Base-by-base conservation (phyloP, 2,113 vertebrate genomes). In the Bos taurus region DNA sequence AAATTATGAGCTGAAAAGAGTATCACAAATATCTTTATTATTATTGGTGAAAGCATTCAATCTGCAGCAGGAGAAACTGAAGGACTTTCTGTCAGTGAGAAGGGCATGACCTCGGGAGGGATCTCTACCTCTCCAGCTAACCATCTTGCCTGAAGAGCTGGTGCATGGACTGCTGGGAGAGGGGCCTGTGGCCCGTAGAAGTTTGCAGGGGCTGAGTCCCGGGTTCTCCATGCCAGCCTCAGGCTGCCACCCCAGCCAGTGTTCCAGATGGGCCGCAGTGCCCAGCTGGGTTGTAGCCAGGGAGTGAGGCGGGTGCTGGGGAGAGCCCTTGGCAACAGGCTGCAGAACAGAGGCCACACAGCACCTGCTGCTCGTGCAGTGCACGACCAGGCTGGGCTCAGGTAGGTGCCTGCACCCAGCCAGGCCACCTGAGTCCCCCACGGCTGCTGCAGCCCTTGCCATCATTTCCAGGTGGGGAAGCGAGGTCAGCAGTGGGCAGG, bases 261-360 rank as follows among this genome's bases (percentile, higher is more conserved):
- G 16, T 54, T 88, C 97, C 94, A 97, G 95, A 95, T 92, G 89
- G 96, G 89, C 84, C 21, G 23, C 25, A 83, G 93, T 0, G 12
- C 46, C 83, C 57, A 83, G 81, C 89, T 97, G 92, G 84, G 97
- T 43, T 5, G 0, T 50, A 82, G 92, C 97, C 97, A 93, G 81
- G 48, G 81, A 87, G 82, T 0, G 15, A 86, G 40, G 84, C 0
- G 6, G 80, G 62, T 64, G 78, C 23, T 3, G 3, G 59, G 80
- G 59, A 80, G 74, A 46, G 25, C 64, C 85, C 67, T 74, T 21
- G 26, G 84, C 0, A 14, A 84, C 33, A 16, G 0, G 71, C 60
- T 28, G 26, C 17, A 64, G 88, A 93, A 95, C 85, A 95, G 94
- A 94, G 88, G 40, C 64, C 0, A 3, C 56, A 43, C 2, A 9